Evolutionary conservation across 1,140 invertebrate genomes (phyloP), one percentile per base, ranked within the genome.

Genomic region (Planococcus citri): DNA sequence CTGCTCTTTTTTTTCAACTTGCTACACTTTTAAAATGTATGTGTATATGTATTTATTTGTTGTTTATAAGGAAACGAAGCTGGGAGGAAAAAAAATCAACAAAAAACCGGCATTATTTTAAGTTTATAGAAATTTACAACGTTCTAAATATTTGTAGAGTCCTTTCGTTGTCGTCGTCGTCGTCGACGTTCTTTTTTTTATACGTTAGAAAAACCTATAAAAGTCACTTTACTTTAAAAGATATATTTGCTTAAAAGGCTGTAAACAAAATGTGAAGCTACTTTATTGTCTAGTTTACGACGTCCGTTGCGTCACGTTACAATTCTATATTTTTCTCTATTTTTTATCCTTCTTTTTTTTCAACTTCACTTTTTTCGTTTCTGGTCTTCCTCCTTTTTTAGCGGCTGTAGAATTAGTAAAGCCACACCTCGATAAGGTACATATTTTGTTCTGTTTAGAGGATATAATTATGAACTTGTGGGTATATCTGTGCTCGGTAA

Each of bases 161-260:
- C 41, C 41, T n/a, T 51, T 51, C 41, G 10, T 51, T 17, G 41
- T 33, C 29, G 41, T 51, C 2, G 12, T 51, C 41, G 10, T 51
- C 41, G 41, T 33, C 29, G 41, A 9, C 2, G 12, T 51, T n/a
- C n/a, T 51, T 51, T 14, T 51, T 51, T 51, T 51, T 51, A 51
- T 51, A 51, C 41, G n/a, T 20, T 51, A 51, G 12, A 20, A 51
- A 33, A 51, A 51, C 41, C 41, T 51, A 51, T 51, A 51, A 51
- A 51, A 51, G 41, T 51, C 41, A 51, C 41, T 51, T 51, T 51
- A 51, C 41, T 51, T 51, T 51, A 51, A 51, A 51, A 51, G 41
- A 51, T 51, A 51, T 51, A 51, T 51, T 51, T 51, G 41, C 41
- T 51, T 51, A 51, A 51, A 51, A 51, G 41, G 41, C 41, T 51